Evolutionary conservation across 2,113 vertebrate genomes (phyloP).

Genomic region (Planiliza haematocheilus): DNA sequence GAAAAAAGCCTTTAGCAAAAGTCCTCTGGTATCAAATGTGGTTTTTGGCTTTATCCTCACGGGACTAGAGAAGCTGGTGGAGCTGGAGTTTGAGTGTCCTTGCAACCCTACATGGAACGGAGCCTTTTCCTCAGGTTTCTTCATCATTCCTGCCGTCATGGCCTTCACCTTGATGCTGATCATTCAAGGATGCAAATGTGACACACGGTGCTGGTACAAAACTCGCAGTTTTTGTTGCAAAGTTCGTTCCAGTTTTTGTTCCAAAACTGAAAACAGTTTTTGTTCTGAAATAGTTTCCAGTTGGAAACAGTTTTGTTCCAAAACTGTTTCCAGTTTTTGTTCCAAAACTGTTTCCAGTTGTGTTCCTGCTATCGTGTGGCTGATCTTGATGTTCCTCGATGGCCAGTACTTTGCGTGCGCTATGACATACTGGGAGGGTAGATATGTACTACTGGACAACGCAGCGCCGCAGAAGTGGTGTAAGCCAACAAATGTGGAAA

Average conservation of each 20-base stretch:
- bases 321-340: no score
- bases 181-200: constrained; percentile 81
- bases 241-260: no score
- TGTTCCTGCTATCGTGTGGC: constrained; percentile 81
- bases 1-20: constrained; percentile 84
- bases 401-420: constrained; percentile 84
- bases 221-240: no score
- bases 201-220: constrained; percentile 71
- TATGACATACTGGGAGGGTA: constrained; percentile 83
- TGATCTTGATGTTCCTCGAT: constrained; percentile 83
- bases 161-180: constrained; percentile 82
- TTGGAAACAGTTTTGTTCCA: no score
- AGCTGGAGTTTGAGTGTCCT: constrained; percentile 85
- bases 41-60: constrained; percentile 84
- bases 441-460: constrained; percentile 81
- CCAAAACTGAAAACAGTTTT: no score
- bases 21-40: constrained; percentile 82
- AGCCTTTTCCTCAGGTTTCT: constrained; percentile 81
- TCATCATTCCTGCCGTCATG: constrained; percentile 83
- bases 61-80: constrained; percentile 84
- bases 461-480: constrained; percentile 84
- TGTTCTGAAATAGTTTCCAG: no score
- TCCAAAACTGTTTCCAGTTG: constrained; percentile 77
- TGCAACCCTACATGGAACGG: constrained; percentile 81
- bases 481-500: constrained; percentile 77